Evolutionary conservation across 1,140 invertebrate genomes (phyloP), one percentile per base, ranked within the genome.

Genomic region (Tenebrio molitor): DNA sequence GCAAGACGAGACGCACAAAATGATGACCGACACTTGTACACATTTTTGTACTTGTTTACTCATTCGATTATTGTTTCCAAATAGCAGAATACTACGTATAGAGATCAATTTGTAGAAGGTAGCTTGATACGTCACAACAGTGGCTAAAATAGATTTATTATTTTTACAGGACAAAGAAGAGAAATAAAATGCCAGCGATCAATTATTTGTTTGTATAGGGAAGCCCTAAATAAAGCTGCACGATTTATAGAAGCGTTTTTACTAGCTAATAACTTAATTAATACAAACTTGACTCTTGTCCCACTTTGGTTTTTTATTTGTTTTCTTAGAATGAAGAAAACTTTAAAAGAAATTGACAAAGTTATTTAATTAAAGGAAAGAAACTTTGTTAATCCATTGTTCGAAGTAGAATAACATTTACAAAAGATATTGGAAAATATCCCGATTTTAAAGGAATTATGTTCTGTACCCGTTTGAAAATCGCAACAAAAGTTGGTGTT

Each of bases 271-370:
- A 66, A 66, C 64, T 66, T 66, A 66, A 66, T 66, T 66, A 66
- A 66, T 66, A 66, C 42, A 66, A 66, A 66, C 36, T 66, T 12
- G 58, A 64, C 42, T 64, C 10, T 41, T 66, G 64, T 66, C 42
- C 64, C 36, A 66, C 36, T 66, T 66, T 25, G 19, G 42, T 23
- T 66, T 66, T 66, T 66, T 66, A 66, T 66, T 66, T 42, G 64
- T 66, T 66, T 44, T 66, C 21, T 41, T 42, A 15, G 23, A 29
- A 14, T 58, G 50, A 58, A 58, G 21, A 58, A 58, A 66, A 66
- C 34, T 66, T 66, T 66, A 66, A 66, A 66, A 66, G 64, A 66
- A 66, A 66, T 66, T 44, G 42, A 66, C 64, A 15, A 66, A 66
- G 64, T 66, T 66, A 66, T 66, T 66, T 66, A 66, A 66, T 66